Evolutionary conservation across 2,797 vertebrate genomes (phyloP).

Genomic region (Phalloptychus januarius): DNA sequence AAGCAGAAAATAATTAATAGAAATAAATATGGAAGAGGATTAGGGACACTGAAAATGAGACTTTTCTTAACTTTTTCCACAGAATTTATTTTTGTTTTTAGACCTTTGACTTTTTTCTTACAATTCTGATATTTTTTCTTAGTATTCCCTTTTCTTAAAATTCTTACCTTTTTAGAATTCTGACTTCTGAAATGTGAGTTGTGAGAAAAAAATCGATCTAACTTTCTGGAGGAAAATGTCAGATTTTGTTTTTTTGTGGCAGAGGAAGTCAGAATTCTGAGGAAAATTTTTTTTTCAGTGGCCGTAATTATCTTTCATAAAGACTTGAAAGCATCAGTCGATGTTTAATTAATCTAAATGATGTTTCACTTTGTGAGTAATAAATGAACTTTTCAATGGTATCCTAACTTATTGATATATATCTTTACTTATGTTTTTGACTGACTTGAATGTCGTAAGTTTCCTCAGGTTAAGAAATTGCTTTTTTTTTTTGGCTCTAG

Average conservation of each 20-base stretch:
- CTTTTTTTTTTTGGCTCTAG: no score
- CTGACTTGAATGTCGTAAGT: background rate
- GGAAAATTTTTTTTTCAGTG: background rate
- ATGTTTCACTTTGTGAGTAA: background rate
- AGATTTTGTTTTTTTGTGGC: background rate
- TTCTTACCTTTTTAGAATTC: background rate
- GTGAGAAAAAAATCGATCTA: background rate
- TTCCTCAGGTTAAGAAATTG: no score
- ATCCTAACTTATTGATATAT: background rate
- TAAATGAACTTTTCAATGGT: background rate
- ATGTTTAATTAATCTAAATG: background rate
- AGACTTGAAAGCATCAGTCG: background rate
- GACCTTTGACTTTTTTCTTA: no score
- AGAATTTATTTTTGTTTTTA: no score
- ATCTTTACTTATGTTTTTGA: background rate
- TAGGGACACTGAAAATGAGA: background rate
- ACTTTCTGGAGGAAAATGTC: background rate
- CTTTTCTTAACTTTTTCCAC: background rate
- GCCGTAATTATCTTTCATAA: background rate
- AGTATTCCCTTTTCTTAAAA: background rate
- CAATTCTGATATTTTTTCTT: background rate
- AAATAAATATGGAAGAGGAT: background rate
- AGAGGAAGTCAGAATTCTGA: background rate
- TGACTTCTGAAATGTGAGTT: background rate
- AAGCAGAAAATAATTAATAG: background rate